These are phyloP conservation scores for Triplophysa bombifrons DNA, from an alignment of 2,797 vertebrate species.

Conservation along the genomic window DNA sequence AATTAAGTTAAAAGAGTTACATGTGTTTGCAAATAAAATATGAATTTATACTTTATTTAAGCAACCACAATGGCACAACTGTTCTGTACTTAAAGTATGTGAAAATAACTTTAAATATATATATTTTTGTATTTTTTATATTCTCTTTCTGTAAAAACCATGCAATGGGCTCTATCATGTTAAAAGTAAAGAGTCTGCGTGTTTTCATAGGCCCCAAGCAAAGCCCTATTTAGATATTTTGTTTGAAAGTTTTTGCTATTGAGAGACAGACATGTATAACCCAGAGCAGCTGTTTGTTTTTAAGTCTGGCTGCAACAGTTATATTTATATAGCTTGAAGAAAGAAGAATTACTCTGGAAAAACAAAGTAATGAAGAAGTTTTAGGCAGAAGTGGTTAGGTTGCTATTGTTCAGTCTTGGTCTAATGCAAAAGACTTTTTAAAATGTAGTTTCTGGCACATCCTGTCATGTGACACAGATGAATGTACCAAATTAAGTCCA, in stretches of 20 bases:
- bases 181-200: not conserved
- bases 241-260: no score
- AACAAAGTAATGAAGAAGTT: conserved; percentile 37
- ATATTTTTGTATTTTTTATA: no score
- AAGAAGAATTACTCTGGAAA: conserved; percentile 32
- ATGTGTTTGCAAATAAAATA: no score
- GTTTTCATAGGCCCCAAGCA: not conserved
- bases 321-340: conserved; percentile 49
- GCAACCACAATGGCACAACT: not conserved
- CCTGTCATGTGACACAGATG: conserved; percentile 16
- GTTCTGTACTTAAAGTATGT: not conserved
- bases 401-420: conserved; percentile 26
- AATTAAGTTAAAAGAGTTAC: no score
- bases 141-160: not conserved
- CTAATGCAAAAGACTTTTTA: conserved; percentile 13
- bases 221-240: no score
- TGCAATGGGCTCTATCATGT: not conserved
- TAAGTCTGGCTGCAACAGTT: conserved; percentile 41
- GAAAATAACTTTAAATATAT: not conserved
- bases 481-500: conserved; percentile 1
- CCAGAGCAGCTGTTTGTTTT: conserved; percentile 58
- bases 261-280: conserved; percentile 50
- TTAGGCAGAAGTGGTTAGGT: conserved; percentile 27
- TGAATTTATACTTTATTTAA: not conserved
- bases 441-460: conserved; percentile 10